Base-by-base conservation (phyloP, 2,888 invertebrate species). In the Alcis repandata region DNA sequence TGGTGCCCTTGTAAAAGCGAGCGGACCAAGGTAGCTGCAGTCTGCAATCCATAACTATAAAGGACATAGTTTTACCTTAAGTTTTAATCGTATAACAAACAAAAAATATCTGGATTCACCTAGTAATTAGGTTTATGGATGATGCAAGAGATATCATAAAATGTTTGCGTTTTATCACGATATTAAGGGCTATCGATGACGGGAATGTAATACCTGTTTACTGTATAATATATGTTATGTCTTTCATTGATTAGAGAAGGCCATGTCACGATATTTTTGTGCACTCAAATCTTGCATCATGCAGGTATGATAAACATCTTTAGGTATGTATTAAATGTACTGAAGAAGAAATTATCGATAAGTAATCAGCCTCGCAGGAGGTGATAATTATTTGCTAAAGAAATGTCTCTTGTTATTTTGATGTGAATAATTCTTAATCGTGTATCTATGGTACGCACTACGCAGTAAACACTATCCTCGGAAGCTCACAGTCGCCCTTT, bases 141-240 rank as follows among this genome's bases (percentile, higher is more conserved):
- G 46, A 46, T 46, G 46, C 46, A 46, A 46, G 7, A 22, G 46
- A 22, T 22, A 22, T 6, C 13, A 46, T 46, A 20, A 43, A 46
- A 46, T 9, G 7, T 27, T n/a, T 13, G 13, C 13, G 0, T 46
- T 22, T 46, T 46, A 46, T 46, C 46, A 46, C 13, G 46, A 22
- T 46, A 46, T 22, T 46, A 22, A 45, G 45, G 20, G 13, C 45
- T 45, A 27, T 45, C 20, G 11, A 45, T 45, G 45, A 45, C 46
- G 22, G 6, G 1, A 4, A 0, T 45, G 13, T 45, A 46, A 27
- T 46, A 46, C 13, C 46, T 22, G 22, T 22, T 46, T 46, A 46
- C 22, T 22, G 22, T 11, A 46, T 20, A 11, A n/a, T 46, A 46
- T 46, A 22, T n/a, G n/a, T n/a, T n/a, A 10, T 19, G 1, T 19